Evolutionary conservation across 2,797 vertebrate species (phyloP).

Genomic region (Ptychobarbus kaznakovi): DNA sequence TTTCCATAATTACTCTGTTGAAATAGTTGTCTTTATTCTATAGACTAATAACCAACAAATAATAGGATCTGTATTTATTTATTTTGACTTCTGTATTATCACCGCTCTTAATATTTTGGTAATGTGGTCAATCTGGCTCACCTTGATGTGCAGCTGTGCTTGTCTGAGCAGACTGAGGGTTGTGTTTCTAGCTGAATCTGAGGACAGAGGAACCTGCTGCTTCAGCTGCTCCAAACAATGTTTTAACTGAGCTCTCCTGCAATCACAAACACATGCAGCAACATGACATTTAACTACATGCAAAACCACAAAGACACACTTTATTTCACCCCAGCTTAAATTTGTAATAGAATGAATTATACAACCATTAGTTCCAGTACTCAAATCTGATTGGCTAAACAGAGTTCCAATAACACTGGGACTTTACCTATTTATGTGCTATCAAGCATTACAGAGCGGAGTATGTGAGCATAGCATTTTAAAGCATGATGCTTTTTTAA

Average conservation of each 20-base stretch:
- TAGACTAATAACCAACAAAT: not conserved
- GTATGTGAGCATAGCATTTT: not conserved
- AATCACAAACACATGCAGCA: not conserved
- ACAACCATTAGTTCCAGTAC: not conserved
- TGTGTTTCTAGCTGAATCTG: constrained; percentile 85
- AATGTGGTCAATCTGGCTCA: constrained; percentile 59
- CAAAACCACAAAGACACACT: not conserved
- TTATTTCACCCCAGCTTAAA: no score
- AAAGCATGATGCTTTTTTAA: not conserved
- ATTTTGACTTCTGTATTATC: not conserved
- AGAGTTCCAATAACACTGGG: not conserved
- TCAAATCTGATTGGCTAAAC: not conserved
- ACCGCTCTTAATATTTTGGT: not conserved
- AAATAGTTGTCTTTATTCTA: not conserved
- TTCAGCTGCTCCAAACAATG: constrained; percentile 90
- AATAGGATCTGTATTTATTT: not conserved
- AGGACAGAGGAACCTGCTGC: constrained; percentile 88
- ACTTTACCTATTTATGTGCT: not conserved
- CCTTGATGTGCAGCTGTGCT: constrained; percentile 93
- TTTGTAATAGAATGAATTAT: not conserved
- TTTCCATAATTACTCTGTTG: not conserved
- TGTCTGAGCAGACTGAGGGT: constrained; percentile 89
- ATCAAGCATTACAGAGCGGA: not conserved
- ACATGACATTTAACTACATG: not conserved
- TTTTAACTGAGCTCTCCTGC: constrained; percentile 91